Evolutionary conservation across 2,888 invertebrate genomes (phyloP), one percentile per base, ranked within the genome.

Genomic region (Nemotelus pantherinus): DNA sequence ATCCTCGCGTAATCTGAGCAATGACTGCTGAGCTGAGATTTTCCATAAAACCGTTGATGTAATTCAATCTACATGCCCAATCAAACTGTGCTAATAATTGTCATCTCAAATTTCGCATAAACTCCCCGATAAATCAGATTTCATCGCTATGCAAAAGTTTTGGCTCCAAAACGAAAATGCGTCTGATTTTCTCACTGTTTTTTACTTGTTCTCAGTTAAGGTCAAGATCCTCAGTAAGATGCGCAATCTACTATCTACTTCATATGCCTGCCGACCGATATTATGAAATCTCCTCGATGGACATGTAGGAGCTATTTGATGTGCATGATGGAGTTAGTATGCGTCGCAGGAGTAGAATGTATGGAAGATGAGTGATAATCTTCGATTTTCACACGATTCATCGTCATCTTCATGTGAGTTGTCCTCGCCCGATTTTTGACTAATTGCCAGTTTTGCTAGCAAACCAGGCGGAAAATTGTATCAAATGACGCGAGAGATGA

Each of bases 391-490:
- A 74, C 74, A 74, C 74, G 74, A 74, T 63, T 57, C 74, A 41
- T 53, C 60, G 48, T 50, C 60, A 74, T 57, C 44, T 63, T 41
- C 7, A 39, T 41, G 74, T 63, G 70, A 53, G 55, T 70, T 47
- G 70, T 43, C 68, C 25, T 47, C 60, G 9, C 25, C 45, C 2
- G 48, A 72, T 72, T 72, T 72, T 72, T 58, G 72, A 60, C 72
- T 72, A 55, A 75, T 57, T 84, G 74, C 44, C 74, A 39, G 60
- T 60, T 74, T 74, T 60, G 60, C 41, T 43, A 74, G 45, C 74
- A 86, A 84, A 86, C 86, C 85, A 86, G 84, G 85, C 85, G 86
- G 85, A 86, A 86, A 86, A 87, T 85, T 86, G 85, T 87, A 86
- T 86, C 87, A 84, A 86, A 86, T 86, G 85, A 86, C 87, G 83